These are phyloP conservation scores for Calameuta pallipes DNA, from an alignment of 2,888 invertebrate genomes.

Conservation along the genomic window DNA sequence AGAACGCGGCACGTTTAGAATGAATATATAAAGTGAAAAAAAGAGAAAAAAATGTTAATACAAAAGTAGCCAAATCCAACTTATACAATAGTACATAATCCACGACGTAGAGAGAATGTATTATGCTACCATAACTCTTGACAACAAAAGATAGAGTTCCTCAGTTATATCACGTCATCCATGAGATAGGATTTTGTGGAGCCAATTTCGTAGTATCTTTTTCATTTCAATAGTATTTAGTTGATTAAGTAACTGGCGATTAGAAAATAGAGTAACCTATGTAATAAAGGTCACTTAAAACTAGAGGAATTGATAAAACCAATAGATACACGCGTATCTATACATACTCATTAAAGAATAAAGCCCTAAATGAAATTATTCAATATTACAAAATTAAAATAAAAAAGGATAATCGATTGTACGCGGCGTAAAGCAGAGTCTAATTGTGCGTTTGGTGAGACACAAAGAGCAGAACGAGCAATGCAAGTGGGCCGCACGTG, in stretches of 20 bases:
- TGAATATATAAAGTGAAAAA: neutral
- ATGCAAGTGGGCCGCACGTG: slow-evolving; percentile 7
- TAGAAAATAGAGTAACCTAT: neutral
- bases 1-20: neutral
- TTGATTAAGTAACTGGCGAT: neutral
- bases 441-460: neutral
- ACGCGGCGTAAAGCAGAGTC: neutral
- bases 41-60: neutral
- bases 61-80: neutral
- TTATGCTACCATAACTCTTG: neutral
- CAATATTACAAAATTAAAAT: neutral
- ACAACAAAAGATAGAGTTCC: neutral
- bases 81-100: neutral
- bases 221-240: neutral
- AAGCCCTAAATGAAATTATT: neutral
- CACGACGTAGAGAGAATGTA: neutral
- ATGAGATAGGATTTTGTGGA: neutral
- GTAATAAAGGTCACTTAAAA: neutral
- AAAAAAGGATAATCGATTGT: neutral
- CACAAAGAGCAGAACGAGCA: neutral
- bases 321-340: neutral
- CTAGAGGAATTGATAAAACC: neutral
- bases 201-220: neutral
- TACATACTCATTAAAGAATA: neutral
- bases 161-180: neutral